Evolutionary conservation across 2,888 invertebrate genomes (phyloP).

Genomic region (Drosophila emarginata): DNA sequence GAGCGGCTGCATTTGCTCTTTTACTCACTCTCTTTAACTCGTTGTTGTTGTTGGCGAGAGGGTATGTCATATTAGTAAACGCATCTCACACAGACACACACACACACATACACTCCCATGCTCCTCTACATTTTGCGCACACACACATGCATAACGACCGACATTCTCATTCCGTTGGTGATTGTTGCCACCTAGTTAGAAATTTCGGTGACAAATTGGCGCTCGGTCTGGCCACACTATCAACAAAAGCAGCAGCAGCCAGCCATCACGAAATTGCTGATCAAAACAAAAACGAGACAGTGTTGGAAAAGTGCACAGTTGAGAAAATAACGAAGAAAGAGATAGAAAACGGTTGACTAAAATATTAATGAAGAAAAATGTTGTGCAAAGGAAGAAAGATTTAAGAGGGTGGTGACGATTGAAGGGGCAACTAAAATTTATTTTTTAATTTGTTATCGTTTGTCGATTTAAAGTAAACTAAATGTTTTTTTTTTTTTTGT

Average conservation of each 20-base stretch:
- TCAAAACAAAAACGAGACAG: constrained; percentile 63
- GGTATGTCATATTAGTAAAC: constrained; percentile 25
- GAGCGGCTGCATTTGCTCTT: constrained; percentile 23
- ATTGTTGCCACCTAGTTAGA: constrained; percentile 15
- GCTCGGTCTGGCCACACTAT: constrained; percentile 3
- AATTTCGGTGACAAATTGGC: not conserved
- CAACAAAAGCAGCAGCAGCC: not conserved
- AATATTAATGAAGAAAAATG: not conserved
- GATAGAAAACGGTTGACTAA: not conserved
- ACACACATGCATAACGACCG: not conserved
- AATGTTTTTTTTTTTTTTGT: constrained; percentile 35
- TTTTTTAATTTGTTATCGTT: not conserved
- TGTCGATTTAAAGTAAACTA: not conserved
- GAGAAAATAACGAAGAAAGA: too few relatives aligned
- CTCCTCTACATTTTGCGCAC: constrained; percentile 9
- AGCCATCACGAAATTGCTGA: constrained; percentile 50
- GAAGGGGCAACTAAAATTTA: not conserved
- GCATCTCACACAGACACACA: constrained; percentile 52
- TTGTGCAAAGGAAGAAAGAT: not conserved
- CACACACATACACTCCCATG: constrained; percentile 33
- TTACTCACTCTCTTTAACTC: constrained; percentile 6
- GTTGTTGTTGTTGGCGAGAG: constrained; percentile 1
- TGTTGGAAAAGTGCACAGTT: constrained; percentile 34
- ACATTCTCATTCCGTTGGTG: constrained; percentile 3
- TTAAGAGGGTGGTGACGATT: not conserved